Evolutionary conservation across 2,888 invertebrate species (phyloP), one percentile per base, ranked within the genome.

Genomic region (Iphiclides podalirius): DNA sequence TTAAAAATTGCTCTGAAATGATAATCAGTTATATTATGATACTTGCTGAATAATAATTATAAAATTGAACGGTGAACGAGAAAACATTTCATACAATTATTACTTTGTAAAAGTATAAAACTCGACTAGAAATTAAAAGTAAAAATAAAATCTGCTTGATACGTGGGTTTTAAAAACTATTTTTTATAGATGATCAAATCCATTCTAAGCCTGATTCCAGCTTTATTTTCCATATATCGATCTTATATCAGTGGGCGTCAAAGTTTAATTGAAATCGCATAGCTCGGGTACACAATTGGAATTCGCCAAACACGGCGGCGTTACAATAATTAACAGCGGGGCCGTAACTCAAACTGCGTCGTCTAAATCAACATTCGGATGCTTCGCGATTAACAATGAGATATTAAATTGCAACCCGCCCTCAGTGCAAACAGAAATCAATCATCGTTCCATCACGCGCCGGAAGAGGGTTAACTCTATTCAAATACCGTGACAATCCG

Each of bases 351-450:
- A 65, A 68, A 68, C 67, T 63, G 54, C 55, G 58, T 58, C 55
- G 58, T 58, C 66, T 59, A 62, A 70, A 66, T 71, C 70, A 76
- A 79, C 75, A 75, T 57, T 58, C 64, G 61, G 44, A 50, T 60
- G 60, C 66, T 64, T 64, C 60, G 57, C 75, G 77, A 79, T 82
- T 86, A 83, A 86, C 86, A 86, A 85, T 87, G 83, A 83, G 86
- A 86, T 86, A 87, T 86, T 83, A 87, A 79, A 78, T 78, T 73
- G 76, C 72, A 64, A 70, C 65, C 67, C 69, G 59, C 75, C 78
- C 81, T 72, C 63, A 74, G 61, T 69, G 76, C 74, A 87, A 87
- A 87, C 86, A 87, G 81, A 81, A 87, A 87, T 87, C 87, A 87
- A 87, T 87, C 87, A 85, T 84, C 79, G 72, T 75, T 75, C 74